phyloP scores from a whole-genome alignment of 2,797 vertebrate species.

The Mastacembelus armatus region DNA sequence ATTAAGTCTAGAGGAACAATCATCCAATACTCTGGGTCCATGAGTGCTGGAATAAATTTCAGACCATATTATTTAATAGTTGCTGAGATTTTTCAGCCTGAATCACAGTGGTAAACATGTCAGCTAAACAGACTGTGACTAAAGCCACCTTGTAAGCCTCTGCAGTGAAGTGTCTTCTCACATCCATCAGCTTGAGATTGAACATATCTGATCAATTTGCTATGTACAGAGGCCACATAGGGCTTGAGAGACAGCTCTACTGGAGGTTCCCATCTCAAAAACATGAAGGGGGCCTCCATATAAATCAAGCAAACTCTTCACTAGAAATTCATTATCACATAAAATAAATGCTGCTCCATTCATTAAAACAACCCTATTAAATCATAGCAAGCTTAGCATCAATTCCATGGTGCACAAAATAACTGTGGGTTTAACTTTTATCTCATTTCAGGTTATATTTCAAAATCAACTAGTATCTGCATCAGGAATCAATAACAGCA shows the following conservation, averaged over 20 bases:
- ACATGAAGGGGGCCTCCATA: slow-evolving; percentile 32
- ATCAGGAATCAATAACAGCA: slow-evolving; percentile 54
- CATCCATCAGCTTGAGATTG: slow-evolving; percentile 69
- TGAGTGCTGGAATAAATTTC: no score
- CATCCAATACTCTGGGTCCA: no score
- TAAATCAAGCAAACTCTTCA: slow-evolving; percentile 51
- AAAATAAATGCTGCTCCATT: slow-evolving; percentile 43
- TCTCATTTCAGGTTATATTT: slow-evolving; percentile 35
- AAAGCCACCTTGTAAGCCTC: slow-evolving; percentile 47
- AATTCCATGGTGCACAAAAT: slow-evolving; percentile 21
- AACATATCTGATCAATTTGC: slow-evolving; percentile 66
- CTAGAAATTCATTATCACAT: slow-evolving; percentile 63
- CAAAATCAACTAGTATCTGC: slow-evolving; percentile 20
- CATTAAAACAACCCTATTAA: slow-evolving; percentile 45
- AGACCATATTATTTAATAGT: no score
- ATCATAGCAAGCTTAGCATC: slow-evolving; percentile 33
- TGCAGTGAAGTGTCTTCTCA: slow-evolving; percentile 52
- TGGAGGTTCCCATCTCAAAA: slow-evolving; percentile 48
- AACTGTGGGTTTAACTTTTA: slow-evolving; percentile 1
- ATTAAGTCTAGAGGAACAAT: no score
- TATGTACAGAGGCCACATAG: slow-evolving; percentile 48
- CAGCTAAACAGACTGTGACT: slow-evolving; percentile 36
- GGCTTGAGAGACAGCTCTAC: slow-evolving; percentile 64
- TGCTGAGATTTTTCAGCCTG: no score
- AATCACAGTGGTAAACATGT: slow-evolving; percentile 33